A percentile compares a stretch with the other conserved stretches of the same genome.
phyloP scores from a whole-genome alignment of 2,797 vertebrate genomes.

The Acanthurus lineatus region DNA sequence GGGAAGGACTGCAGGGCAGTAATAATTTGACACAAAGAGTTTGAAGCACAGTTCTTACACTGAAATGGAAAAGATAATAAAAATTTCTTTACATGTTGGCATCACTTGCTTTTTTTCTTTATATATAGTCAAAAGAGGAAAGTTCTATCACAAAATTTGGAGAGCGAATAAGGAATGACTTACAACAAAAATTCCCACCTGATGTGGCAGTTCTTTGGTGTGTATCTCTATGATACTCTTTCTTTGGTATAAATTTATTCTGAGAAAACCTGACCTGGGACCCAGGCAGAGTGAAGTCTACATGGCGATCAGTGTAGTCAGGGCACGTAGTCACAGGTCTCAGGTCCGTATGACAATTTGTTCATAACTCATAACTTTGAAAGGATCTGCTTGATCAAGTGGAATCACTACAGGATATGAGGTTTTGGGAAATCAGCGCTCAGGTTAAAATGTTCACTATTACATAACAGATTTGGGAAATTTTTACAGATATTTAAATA shows the following conservation, averaged over 20 bases:
- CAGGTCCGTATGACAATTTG: too few relatives aligned
- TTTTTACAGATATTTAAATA: too few relatives aligned
- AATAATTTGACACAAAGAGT: constrained; percentile 27
- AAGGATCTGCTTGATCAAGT: too few relatives aligned
- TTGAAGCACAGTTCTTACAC: constrained; percentile 8
- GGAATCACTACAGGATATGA: too few relatives aligned
- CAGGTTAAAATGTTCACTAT: too few relatives aligned
- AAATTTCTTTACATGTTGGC: not conserved
- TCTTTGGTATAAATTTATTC: not conserved
- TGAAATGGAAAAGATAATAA: not conserved
- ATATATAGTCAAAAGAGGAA: not conserved
- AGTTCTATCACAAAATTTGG: not conserved
- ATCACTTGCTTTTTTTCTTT: not conserved
- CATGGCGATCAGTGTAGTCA: too few relatives aligned
- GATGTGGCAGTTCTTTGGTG: not conserved
- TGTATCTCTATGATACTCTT: not conserved
- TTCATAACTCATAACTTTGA: too few relatives aligned
- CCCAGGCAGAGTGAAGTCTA: too few relatives aligned
- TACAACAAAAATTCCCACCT: not conserved
- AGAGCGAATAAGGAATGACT: not conserved
- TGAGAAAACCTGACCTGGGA: not conserved
- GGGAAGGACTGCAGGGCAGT: constrained; percentile 14
- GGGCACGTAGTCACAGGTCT: too few relatives aligned
- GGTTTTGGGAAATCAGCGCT: too few relatives aligned
- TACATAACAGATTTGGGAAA: too few relatives aligned